A percentile compares a stretch with the other conserved stretches of the same genome.
Conservation (phyloP, 2,113 vertebrate genomes). For the Stegastes partitus region DNA sequence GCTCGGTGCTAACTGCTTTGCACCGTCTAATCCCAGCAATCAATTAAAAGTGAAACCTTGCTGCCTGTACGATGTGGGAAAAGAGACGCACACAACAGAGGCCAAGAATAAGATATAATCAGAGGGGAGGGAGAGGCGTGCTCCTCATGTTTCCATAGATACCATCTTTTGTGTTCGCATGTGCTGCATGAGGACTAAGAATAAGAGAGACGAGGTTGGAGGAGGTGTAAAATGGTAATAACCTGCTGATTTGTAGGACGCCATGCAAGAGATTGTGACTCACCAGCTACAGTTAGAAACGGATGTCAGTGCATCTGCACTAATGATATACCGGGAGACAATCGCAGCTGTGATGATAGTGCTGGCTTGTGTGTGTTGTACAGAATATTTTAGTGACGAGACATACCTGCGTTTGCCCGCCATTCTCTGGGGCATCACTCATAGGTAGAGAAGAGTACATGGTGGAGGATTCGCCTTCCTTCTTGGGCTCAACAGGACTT, state of each 20-base stretch:
- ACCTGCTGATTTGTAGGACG: conserved; percentile 37
- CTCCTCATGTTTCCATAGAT: conserved; percentile 70
- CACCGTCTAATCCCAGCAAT: conserved; percentile 34
- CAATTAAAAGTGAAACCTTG: conserved; percentile 46
- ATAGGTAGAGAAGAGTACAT: conserved; percentile 93
- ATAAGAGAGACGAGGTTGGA: conserved; percentile 2
- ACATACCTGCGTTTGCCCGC: conserved; percentile 90
- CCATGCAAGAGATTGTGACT: conserved; percentile 46
- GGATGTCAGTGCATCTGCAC: conserved; percentile 30
- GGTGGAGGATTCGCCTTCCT: conserved; percentile 90
- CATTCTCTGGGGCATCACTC: conserved; percentile 92
- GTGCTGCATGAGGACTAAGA: conserved; percentile 21
- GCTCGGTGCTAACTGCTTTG: conserved; percentile 28
- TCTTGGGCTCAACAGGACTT: conserved; percentile 94
- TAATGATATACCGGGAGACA: conserved; percentile 18
- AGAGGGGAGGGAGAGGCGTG: conserved; percentile 28
- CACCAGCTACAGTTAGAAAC: conserved; percentile 34
- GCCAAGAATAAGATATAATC: conserved; percentile 30
- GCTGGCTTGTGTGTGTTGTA: neutral
- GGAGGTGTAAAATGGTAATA: conserved; percentile 32
- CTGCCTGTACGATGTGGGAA: neutral
- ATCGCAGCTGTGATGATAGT: neutral
- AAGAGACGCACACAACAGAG: neutral
- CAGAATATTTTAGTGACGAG: conserved; percentile 2
- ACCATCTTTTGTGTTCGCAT: conserved; percentile 55